Percentiles rank a stretch among this genome's conserved stretches.
Conservation (phyloP, 2,113 vertebrate species). For the Egretta garzetta region DNA sequence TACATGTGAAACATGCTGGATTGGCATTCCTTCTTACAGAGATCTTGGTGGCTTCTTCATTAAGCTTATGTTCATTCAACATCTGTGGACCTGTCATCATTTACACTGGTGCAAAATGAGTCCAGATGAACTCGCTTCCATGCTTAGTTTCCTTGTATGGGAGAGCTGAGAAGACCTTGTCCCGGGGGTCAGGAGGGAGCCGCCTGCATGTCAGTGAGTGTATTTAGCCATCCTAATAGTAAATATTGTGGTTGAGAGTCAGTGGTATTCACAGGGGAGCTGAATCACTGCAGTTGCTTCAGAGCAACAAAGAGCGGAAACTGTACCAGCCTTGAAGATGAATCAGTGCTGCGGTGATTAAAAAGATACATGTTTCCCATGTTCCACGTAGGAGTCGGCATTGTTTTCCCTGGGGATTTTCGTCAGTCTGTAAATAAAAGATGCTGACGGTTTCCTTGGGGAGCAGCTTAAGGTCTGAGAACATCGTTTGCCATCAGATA, state of each 20-base stretch:
- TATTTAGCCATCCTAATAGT: slow-evolving; percentile 2
- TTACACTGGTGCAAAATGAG: neutral
- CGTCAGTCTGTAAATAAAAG: slow-evolving; percentile 34
- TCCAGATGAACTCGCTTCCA: neutral
- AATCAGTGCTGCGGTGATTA: slow-evolving; percentile 10
- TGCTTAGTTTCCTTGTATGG: neutral
- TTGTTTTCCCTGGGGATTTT: slow-evolving; percentile 16
- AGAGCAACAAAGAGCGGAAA: slow-evolving; percentile 19
- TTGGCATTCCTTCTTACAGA: neutral
- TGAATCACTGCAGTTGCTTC: neutral
- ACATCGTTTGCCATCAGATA: neutral
- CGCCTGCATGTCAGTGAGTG: neutral
- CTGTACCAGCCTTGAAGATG: slow-evolving; percentile 1
- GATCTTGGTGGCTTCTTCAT: neutral
- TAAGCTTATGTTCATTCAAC: neutral
- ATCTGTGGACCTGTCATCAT: neutral
- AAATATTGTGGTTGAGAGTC: slow-evolving; percentile 26
- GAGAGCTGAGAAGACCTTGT: neutral
- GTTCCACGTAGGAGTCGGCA: neutral
- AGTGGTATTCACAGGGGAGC: slow-evolving; percentile 6
- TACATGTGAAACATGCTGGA: neutral
- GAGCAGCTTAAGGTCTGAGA: slow-evolving; percentile 5
- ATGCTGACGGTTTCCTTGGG: neutral
- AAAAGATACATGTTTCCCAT: neutral
- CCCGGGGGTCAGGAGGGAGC: neutral